phyloP scores from a whole-genome alignment of 2,888 invertebrate genomes.

The Drosophila leonis region DNA sequence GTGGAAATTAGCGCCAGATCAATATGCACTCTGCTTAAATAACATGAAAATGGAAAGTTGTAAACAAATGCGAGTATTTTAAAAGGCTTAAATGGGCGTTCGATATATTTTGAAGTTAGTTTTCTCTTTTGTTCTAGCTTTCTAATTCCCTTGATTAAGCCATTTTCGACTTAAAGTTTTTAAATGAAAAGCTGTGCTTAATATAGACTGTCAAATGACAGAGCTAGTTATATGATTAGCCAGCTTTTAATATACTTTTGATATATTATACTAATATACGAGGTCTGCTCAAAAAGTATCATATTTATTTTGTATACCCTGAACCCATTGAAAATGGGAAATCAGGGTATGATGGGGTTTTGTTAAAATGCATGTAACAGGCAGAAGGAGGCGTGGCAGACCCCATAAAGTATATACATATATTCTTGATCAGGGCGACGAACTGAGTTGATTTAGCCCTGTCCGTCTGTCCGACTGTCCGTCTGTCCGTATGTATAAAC shows the following conservation, averaged over 20 bases:
- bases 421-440: no score
- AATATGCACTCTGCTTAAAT: constrained; percentile 47
- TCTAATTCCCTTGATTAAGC: background rate
- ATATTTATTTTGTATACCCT: no score
- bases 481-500: no score
- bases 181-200: no score
- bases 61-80: constrained; percentile 18
- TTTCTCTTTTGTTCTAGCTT: constrained; percentile 1
- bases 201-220: background rate
- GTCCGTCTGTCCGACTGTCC: no score
- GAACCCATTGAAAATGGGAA: no score
- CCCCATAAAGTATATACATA: no score
- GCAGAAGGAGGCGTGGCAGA: no score
- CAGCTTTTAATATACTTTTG: background rate
- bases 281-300: no score
- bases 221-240: background rate
- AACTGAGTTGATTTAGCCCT: no score
- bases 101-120: background rate
- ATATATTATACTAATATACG: background rate
- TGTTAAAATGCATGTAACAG: no score
- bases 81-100: background rate
- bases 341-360: no score
- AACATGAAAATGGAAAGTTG: constrained; percentile 66
- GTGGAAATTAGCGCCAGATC: constrained; percentile 69
- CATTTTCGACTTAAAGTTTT: background rate